phyloP scores from a whole-genome alignment of 2,888 invertebrate species.

The Steinernema hermaphroditum region DNA sequence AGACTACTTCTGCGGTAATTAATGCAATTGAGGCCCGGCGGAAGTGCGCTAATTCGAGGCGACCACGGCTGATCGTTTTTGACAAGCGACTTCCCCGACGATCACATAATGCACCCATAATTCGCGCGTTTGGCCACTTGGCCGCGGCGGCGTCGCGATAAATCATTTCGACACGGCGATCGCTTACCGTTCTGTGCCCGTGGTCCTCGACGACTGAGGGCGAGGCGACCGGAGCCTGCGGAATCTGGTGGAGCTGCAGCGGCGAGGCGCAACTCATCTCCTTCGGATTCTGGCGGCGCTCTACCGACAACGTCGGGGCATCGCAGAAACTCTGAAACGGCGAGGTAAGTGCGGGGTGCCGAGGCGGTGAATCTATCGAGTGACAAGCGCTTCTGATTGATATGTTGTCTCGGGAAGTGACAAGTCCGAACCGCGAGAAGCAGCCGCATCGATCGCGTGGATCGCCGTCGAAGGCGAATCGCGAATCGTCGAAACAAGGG shows the following conservation, averaged over 20 bases:
- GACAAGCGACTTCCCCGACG: not conserved
- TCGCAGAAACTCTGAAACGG: conserved; percentile 17
- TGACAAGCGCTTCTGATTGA: conserved; percentile 25
- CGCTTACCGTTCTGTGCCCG: conserved; percentile 19
- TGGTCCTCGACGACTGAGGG: not conserved
- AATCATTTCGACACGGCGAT: conserved; percentile 20
- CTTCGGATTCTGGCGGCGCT: not conserved
- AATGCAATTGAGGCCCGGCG: conserved; percentile 14
- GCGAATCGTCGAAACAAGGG: no score
- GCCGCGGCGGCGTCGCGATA: conserved; percentile 9
- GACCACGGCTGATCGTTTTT: conserved; percentile 17
- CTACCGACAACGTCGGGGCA: not conserved
- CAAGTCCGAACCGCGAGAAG: no score
- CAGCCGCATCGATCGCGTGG: not conserved
- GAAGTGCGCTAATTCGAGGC: not conserved
- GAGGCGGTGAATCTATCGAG: conserved; percentile 20
- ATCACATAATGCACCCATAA: conserved; percentile 1
- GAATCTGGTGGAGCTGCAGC: conserved; percentile 17
- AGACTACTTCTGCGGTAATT: conserved; percentile 23
- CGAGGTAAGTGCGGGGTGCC: conserved; percentile 9
- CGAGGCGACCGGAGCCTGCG: not conserved
- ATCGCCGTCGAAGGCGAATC: conserved; percentile 4
- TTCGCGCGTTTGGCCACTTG: conserved; percentile 20
- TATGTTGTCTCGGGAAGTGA: no score
- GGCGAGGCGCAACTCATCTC: conserved; percentile 18